Evolutionary conservation across 2,113 vertebrate genomes (phyloP).

Genomic region (Baryphthengus martii): DNA sequence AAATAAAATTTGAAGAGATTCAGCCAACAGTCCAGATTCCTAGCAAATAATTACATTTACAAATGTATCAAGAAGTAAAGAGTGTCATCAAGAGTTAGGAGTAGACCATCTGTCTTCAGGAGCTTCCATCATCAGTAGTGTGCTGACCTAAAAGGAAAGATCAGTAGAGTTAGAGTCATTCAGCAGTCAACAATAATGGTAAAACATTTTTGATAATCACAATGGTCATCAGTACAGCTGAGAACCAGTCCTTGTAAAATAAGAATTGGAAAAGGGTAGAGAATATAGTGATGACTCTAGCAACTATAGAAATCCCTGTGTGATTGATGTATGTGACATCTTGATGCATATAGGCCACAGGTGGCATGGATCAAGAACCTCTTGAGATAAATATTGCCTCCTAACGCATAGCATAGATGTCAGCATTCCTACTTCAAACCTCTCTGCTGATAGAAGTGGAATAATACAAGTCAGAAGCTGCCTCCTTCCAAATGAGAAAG

Average conservation of each 20-base stretch:
- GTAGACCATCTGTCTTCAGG: background rate
- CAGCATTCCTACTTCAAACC: background rate
- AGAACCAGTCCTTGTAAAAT: background rate
- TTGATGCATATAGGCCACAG: background rate
- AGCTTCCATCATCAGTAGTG: background rate
- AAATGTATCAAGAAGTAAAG: background rate
- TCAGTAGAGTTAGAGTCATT: background rate
- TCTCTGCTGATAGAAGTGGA: background rate
- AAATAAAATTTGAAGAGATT: background rate
- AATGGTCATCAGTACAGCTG: background rate
- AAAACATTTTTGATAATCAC: background rate
- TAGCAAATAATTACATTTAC: background rate
- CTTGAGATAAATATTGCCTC: background rate
- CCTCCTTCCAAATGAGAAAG: background rate
- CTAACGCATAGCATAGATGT: background rate
- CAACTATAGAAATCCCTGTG: background rate
- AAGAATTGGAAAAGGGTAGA: background rate
- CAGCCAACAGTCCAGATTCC: background rate
- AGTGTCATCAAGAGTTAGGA: background rate
- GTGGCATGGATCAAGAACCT: background rate
- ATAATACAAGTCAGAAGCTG: background rate
- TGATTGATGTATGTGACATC: background rate
- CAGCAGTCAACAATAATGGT: background rate
- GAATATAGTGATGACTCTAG: background rate
- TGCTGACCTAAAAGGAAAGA: background rate